Percentiles rank a stretch among this genome's conserved stretches.
These are phyloP conservation scores for Micromussa lordhowensis DNA, from an alignment of 92 coral and sea anemone genomes.

Conservation along the genomic window DNA sequence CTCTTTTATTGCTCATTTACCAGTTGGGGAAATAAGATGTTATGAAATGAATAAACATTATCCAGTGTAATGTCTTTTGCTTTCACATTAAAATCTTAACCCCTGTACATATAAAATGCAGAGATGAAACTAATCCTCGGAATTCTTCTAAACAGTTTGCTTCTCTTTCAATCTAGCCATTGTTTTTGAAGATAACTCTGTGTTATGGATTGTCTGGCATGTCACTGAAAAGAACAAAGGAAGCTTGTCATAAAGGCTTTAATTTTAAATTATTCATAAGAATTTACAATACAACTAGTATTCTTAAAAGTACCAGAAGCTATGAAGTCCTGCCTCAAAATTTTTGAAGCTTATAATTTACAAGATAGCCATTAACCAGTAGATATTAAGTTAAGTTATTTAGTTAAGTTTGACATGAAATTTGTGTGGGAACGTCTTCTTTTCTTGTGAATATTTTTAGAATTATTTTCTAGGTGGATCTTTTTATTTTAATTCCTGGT, in stretches of 20 bases:
- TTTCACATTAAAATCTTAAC: background rate
- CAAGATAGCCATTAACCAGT: background rate
- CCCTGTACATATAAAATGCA: background rate
- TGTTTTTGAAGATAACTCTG: background rate
- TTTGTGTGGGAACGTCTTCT: background rate
- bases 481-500: background rate
- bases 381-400: too few relatives aligned
- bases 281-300: constrained; percentile 14
- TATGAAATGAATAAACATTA: background rate
- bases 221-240: constrained; percentile 36
- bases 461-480: background rate
- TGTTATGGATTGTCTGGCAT: constrained; percentile 25
- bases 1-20: constrained; percentile 30
- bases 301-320: constrained; percentile 10
- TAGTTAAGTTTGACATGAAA: background rate
- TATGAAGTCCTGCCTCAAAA: background rate
- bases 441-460: background rate
- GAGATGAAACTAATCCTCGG: background rate
- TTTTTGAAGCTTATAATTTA: background rate
- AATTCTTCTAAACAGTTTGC: background rate
- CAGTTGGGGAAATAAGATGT: background rate
- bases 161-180: background rate
- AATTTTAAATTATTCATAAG: constrained; percentile 25
- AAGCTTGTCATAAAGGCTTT: constrained; percentile 3
- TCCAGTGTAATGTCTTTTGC: background rate